phyloP scores from a whole-genome alignment of 1,140 invertebrate genomes.

The Drosophila virilis region DNA sequence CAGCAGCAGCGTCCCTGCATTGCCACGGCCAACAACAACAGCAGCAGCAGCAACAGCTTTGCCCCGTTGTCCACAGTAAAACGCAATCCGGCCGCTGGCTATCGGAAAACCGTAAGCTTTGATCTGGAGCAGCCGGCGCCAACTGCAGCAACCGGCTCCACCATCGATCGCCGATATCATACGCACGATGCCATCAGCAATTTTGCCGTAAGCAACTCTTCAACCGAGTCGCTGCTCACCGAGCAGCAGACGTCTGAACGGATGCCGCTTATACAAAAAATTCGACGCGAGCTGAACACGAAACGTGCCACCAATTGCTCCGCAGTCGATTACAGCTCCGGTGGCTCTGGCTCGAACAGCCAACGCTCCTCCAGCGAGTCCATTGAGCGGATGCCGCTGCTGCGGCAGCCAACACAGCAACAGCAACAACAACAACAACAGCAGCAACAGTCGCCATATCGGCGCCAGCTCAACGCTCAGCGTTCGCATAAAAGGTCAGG shows the following conservation, averaged over 20 bases:
- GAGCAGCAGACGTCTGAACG: slow-evolving; percentile 52
- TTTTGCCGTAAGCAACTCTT: slow-evolving; percentile 51
- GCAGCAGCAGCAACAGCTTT: slow-evolving; percentile 12
- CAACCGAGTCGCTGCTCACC: slow-evolving; percentile 56
- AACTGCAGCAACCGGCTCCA: slow-evolving; percentile 9
- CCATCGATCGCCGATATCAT: slow-evolving; percentile 78
- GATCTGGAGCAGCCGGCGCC: slow-evolving; percentile 70
- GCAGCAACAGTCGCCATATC: slow-evolving; percentile 44
- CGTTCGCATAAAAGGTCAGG: slow-evolving; percentile 78
- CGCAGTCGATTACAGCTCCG: slow-evolving; percentile 63
- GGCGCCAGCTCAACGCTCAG: slow-evolving; percentile 69
- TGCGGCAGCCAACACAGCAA: slow-evolving; percentile 41
- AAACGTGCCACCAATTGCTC: slow-evolving; percentile 70
- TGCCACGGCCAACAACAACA: slow-evolving; percentile 39
- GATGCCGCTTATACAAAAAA: slow-evolving; percentile 76
- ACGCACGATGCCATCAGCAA: slow-evolving; percentile 80
- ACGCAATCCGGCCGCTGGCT: slow-evolving; percentile 51
- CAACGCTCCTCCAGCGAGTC: slow-evolving; percentile 79
- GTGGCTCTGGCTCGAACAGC: slow-evolving; percentile 74
- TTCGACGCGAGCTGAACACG: slow-evolving; percentile 73
- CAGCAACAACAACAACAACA: slow-evolving; percentile 31
- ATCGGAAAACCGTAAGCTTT: slow-evolving; percentile 83
- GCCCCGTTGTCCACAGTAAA: slow-evolving; percentile 33
- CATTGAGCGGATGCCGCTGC: slow-evolving; percentile 75
- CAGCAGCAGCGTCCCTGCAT: slow-evolving; percentile 48